Percentiles rank a stretch among this genome's conserved stretches.
phyloP scores from a whole-genome alignment of 2,113 vertebrate genomes.

The Podarcis muralis region DNA sequence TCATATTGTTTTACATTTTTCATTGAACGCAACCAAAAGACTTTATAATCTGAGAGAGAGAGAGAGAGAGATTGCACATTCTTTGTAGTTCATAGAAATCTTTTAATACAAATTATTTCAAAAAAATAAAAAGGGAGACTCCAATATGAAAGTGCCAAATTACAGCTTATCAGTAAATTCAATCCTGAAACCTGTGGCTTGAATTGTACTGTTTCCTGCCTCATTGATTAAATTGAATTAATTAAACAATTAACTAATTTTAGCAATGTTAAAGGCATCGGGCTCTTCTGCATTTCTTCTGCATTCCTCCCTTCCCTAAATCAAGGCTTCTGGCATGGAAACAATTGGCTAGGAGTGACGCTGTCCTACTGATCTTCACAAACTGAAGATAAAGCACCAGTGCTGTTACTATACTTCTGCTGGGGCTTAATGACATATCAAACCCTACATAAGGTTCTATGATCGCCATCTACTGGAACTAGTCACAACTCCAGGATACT shows the following conservation, averaged over 20 bases:
- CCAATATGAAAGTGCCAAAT: neutral
- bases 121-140: neutral
- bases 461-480: slow-evolving; percentile 1
- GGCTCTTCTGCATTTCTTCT: neutral
- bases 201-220: neutral
- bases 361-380: neutral
- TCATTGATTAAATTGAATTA: neutral
- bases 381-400: neutral
- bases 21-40: too few species aligned
- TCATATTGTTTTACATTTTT: too few species aligned
- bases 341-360: neutral
- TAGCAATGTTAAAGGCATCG: too few species aligned
- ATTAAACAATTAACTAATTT: neutral
- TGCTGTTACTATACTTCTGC: neutral
- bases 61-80: too few species aligned
- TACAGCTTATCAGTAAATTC: neutral
- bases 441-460: neutral
- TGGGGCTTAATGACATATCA: neutral
- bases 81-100: too few species aligned
- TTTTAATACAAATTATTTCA: too few species aligned
- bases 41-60: too few species aligned
- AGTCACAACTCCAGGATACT: neutral
- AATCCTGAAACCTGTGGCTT: neutral
- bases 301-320: neutral
- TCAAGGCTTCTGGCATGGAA: neutral